Evolutionary conservation across 2,113 vertebrate species (phyloP).

Genomic region (Leptosomus discolor): DNA sequence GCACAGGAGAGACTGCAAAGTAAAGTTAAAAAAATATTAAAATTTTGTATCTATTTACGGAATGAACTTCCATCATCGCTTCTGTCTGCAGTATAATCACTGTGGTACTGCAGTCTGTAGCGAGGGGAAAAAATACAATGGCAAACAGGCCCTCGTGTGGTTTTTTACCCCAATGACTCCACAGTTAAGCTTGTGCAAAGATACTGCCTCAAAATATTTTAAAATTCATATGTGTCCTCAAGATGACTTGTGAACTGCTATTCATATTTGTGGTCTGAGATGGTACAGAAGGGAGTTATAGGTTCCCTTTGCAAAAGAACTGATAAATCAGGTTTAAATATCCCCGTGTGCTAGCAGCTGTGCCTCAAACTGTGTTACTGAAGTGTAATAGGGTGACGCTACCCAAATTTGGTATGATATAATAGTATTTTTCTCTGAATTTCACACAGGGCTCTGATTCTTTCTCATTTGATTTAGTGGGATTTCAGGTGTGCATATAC

Average conservation of each 20-base stretch:
- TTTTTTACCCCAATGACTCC: not conserved
- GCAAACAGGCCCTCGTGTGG: not conserved
- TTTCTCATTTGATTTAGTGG: not conserved
- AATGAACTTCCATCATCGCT: not conserved
- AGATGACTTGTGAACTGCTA: not conserved
- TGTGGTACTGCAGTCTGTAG: not conserved
- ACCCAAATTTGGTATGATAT: rapidly evolving
- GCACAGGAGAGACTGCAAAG: not conserved
- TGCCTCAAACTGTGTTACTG: rapidly evolving
- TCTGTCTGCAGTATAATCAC: not conserved
- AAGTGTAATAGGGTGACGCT: not conserved
- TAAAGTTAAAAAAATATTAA: not conserved
- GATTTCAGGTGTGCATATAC: not conserved
- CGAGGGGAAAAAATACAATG: not conserved
- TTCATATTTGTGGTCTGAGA: not conserved
- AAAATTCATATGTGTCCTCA: not conserved
- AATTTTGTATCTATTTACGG: not conserved
- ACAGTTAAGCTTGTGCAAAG: not conserved
- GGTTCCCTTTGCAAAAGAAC: rapidly evolving
- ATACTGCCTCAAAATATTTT: not conserved
- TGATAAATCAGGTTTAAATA: not conserved
- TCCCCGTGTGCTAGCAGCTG: too few species aligned
- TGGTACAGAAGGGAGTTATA: not conserved
- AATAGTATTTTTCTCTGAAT: not conserved
- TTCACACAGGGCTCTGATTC: not conserved